Conservation (phyloP, 2,888 invertebrate genomes). For the Epirrita christyi region DNA sequence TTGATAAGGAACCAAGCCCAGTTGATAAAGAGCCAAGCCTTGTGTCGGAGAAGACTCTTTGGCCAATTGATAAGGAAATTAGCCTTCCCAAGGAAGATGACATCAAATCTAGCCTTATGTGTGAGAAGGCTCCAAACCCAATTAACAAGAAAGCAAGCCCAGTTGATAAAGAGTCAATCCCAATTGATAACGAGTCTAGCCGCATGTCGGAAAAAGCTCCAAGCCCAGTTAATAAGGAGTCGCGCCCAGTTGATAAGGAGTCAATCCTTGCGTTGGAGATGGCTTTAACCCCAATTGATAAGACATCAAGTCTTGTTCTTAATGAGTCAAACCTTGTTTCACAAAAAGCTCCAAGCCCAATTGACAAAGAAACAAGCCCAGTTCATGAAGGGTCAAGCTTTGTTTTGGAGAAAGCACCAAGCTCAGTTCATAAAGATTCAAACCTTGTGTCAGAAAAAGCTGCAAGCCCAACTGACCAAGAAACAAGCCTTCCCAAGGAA, state of each 20-base stretch:
- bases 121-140: neutral
- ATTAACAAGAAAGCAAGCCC: neutral
- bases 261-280: neutral
- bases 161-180: neutral
- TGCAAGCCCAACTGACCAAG: conserved; percentile 18
- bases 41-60: conserved; percentile 1
- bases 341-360: neutral
- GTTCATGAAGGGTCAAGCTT: neutral
- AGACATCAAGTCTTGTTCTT: neutral
- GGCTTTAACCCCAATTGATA: too few species aligned
- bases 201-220: neutral
- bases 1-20: conserved; percentile 24
- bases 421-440: neutral
- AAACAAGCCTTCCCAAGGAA: conserved; percentile 23
- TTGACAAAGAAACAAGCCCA: neutral
- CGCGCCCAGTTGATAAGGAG: neutral
- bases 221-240: neutral
- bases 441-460: conserved; percentile 1
- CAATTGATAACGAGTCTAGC: too few species aligned
- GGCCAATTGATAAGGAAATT: conserved; percentile 5
- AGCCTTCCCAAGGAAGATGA: neutral
- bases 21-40: conserved; percentile 13
- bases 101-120: conserved; percentile 15
- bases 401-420: neutral
- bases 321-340: neutral